Conservation (phyloP, 2,113 vertebrate species). For the Herpetotheres cachinnans region DNA sequence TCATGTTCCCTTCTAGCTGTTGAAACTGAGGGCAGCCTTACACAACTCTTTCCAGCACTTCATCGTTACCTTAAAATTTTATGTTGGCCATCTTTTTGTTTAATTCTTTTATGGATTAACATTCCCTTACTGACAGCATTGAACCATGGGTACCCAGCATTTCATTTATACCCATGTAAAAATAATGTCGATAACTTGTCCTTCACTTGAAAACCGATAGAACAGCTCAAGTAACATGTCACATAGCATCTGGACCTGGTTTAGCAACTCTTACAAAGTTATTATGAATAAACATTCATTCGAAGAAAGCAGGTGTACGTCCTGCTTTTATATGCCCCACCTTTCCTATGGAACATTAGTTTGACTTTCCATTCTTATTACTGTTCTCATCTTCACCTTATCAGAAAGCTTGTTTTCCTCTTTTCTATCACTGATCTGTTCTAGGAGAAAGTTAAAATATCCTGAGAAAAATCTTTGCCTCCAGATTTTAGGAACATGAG, state of each 20-base stretch:
- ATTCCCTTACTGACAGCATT: neutral
- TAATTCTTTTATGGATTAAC: neutral
- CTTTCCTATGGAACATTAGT: neutral
- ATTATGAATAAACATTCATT: neutral
- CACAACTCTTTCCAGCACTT: neutral
- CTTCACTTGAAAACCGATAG: neutral
- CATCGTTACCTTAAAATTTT: neutral
- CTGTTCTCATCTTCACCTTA: neutral
- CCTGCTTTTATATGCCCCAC: neutral
- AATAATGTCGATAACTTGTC: neutral
- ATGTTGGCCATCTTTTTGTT: neutral
- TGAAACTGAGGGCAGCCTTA: neutral
- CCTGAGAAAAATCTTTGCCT: neutral
- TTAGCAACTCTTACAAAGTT: neutral
- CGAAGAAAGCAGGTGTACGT: neutral
- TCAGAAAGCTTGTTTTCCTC: neutral
- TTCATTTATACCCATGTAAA: neutral
- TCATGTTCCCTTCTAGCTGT: neutral
- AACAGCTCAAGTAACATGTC: neutral
- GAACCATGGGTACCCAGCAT: neutral
- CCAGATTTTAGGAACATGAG: neutral
- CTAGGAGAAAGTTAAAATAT: neutral
- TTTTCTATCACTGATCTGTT: neutral
- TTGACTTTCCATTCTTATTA: neutral
- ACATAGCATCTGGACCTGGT: neutral